Evolutionary conservation across 30 jellyfish, hydroid and myxozoan species (phyloP), one percentile per base, ranked within the genome.

Genomic region (Hydractinia symbiolongicarpus): DNA sequence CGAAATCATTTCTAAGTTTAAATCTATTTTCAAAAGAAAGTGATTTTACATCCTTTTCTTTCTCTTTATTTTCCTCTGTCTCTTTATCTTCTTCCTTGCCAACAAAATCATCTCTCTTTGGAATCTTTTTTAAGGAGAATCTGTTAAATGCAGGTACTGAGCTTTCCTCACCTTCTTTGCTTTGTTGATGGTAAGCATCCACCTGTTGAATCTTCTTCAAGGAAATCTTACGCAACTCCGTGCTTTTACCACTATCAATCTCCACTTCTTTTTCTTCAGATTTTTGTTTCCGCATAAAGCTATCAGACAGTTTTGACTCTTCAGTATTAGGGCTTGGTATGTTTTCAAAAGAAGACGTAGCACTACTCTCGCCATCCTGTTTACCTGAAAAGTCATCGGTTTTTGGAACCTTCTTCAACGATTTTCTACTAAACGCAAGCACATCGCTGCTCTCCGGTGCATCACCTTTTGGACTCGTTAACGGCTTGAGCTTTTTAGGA

Each of bases 381-480:
- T 66, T 66, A n/a, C 14, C 69, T 10, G 66, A 13, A 50, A 74
- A 74, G 66, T 74, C 83, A 44, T 74, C 66, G 44, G 83, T 50
- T 13, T 74, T 74, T 16, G 75, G 76, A 5, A 58, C 66, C 20
- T 55, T 66, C 15, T 50, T 74, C 21, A 74, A 50, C 13, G 83
- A 74, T 50, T 49, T 74, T 30, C 83, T 66, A 55, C 21, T 74
- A 50, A 74, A 74, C 83, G 51, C 83, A 8, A 67, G 83, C 53
- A 72, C 13, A 9, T 58, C 19, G 69, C 69, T 58, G 69, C 19
- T 16, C 15, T 13, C 19, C 1, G 17, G 15, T 11, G 15, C 19
- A 11, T 13, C 17, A 16, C 19, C 19, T 11, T 16, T 58, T 11
- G 15, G 15, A 58, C 69, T 58, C 17, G 69, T 16, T 11, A 58